A percentile compares a stretch with the other conserved stretches of the same genome.
phyloP scores from a whole-genome alignment of 2,888 invertebrate species.

The Drosophila setosimentum region DNA sequence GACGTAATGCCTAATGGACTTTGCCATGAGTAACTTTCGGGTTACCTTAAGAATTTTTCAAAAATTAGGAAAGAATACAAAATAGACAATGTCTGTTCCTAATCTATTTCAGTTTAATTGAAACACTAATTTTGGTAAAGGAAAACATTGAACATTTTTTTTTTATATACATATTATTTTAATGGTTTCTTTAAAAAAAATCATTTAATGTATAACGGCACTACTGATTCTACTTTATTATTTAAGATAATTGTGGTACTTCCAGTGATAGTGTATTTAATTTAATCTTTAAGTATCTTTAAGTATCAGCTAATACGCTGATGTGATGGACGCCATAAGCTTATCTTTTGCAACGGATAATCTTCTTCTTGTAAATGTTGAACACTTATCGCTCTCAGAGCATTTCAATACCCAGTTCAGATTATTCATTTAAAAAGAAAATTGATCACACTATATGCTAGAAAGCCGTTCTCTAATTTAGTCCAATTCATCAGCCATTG shows the following conservation, averaged over 20 bases:
- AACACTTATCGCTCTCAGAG: background rate
- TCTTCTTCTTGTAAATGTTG: background rate
- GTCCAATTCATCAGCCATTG: slow-evolving; percentile 18
- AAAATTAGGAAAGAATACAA: background rate
- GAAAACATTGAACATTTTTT: background rate
- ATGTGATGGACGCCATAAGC: background rate
- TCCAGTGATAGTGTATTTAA: background rate
- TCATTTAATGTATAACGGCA: background rate
- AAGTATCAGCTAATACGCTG: background rate
- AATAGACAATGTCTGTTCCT: background rate
- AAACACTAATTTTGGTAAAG: background rate
- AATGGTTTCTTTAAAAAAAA: background rate
- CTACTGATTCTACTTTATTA: background rate
- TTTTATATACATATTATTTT: background rate
- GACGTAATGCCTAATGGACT: slow-evolving; percentile 15
- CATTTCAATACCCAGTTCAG: background rate
- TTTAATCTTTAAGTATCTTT: background rate
- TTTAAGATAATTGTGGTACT: background rate
- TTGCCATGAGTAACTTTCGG: slow-evolving; percentile 1
- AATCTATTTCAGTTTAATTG: background rate
- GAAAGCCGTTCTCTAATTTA: slow-evolving; percentile 31
- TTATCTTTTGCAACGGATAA: background rate
- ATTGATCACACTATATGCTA: slow-evolving; percentile 4
- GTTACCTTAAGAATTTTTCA: slow-evolving; percentile 5
- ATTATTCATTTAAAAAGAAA: background rate